Base-by-base conservation (phyloP, 2,888 invertebrate genomes). In the Cheilosia soror region DNA sequence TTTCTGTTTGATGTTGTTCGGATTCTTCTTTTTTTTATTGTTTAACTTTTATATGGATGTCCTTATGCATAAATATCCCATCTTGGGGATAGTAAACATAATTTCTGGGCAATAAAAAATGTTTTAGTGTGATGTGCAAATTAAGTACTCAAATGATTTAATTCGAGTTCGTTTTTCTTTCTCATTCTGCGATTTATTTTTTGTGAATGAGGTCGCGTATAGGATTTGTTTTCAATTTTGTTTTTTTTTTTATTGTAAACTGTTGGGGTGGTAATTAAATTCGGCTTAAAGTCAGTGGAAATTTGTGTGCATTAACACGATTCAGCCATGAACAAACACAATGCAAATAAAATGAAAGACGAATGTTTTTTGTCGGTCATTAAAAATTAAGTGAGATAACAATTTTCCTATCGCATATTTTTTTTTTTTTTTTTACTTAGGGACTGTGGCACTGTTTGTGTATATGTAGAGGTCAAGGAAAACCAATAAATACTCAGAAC, bases 41-140 rank as follows among this genome's bases (percentile, higher is more conserved):
- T 72, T 63, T 72, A 68, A 66, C 77, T 77, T 83, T 78, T 69
- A 83, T 73, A 78, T 78, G 72, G 73, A 31, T 51, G 49, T 55
- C 55, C 68, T 83, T 73, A 29, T 73, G 78, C 51, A 83, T 78
- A 83, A 83, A 83, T 78, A 73, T 78, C 62, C 63, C 73, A 78
- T 83, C 11, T 83, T 75, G 33, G 7, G 55, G 55, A 47, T 60
- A 66, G 62, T 51, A 51, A 37, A 72, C 72, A 79, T 60, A 79
- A 72, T 79, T 72, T 66, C 55, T 76, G 51, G 60, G 58, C 47
- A 33, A 68, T 47, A 72, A 75, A 73, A 69, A 65, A 73, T 73
- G 20, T 37, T 62, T 63, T 58, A 72, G 71, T 71, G 71, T 60
- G 55, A 81, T 82, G 60, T 55, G 66, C 40, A 68, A 80, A 80